phyloP scores from a whole-genome alignment of 2,113 vertebrate species.

The Phocoena phocoena region DNA sequence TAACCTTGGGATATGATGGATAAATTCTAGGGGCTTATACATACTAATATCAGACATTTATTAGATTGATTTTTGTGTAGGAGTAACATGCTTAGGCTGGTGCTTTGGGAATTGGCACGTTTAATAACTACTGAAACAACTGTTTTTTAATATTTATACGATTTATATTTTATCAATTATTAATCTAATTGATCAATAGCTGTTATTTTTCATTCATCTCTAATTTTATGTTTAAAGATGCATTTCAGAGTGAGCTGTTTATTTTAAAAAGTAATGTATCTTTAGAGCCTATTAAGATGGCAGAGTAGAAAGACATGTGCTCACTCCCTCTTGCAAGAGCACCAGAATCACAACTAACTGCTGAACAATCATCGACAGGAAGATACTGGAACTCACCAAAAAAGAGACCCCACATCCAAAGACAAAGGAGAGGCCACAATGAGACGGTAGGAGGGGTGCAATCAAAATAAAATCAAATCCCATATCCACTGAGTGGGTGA shows the following conservation, averaged over 20 bases:
- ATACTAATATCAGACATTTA: neutral
- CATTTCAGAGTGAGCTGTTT: neutral
- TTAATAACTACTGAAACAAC: neutral
- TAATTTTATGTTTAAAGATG: neutral
- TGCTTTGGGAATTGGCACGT: neutral
- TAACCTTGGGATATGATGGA: neutral
- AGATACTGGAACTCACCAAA: too few species aligned
- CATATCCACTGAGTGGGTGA: too few species aligned
- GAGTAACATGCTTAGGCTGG: neutral
- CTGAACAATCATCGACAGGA: too few species aligned
- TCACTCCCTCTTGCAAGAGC: too few species aligned
- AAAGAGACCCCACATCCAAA: too few species aligned
- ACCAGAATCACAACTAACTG: too few species aligned
- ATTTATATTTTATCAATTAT: slow-evolving; percentile 25
- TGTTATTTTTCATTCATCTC: neutral
- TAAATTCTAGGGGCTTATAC: neutral
- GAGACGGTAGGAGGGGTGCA: too few species aligned
- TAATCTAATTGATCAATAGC: neutral
- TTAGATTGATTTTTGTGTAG: neutral
- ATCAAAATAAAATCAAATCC: too few species aligned
- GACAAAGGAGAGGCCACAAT: too few species aligned
- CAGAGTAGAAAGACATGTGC: too few species aligned
- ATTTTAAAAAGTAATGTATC: slow-evolving; percentile 48
- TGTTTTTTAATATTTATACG: neutral
- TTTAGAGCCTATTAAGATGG: neutral